Conservation (phyloP, 2,797 vertebrate genomes). For the Gadopsis marmoratus region DNA sequence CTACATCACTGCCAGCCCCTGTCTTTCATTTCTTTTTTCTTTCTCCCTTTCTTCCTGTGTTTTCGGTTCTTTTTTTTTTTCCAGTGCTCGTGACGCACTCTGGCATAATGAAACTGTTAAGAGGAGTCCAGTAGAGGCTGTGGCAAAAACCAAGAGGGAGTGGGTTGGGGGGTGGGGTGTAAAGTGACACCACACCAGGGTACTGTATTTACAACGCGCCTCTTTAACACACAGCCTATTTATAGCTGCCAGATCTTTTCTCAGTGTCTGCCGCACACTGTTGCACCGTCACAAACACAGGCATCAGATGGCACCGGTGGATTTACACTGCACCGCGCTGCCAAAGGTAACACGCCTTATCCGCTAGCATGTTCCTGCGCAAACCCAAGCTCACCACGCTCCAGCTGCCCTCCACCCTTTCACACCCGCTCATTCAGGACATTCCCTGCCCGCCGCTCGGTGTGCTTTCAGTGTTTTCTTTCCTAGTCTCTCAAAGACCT, state of each 20-base stretch:
- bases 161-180: conserved; percentile 52
- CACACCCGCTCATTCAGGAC: conserved; percentile 48
- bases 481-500: conserved; percentile 21
- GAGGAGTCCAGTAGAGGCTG: conserved; percentile 73
- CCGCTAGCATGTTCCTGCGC: conserved; percentile 69
- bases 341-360: conserved; percentile 80
- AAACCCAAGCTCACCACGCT: conserved; percentile 49
- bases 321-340: conserved; percentile 66
- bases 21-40: conserved; percentile 77
- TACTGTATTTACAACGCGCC: conserved; percentile 82
- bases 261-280: conserved; percentile 71
- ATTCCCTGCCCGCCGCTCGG: conserved; percentile 28
- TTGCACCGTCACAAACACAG: conserved; percentile 75
- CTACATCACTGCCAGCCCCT: conserved; percentile 64
- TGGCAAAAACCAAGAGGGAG: conserved; percentile 59
- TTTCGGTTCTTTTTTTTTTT: conserved; percentile 76
- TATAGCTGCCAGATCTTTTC: conserved; percentile 82
- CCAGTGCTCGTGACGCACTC: conserved; percentile 80
- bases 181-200: conserved; percentile 81
- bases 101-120: conserved; percentile 83
- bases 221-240: conserved; percentile 81
- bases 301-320: conserved; percentile 79
- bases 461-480: conserved; percentile 20
- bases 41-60: conserved; percentile 75
- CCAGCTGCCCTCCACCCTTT: conserved; percentile 35